A percentile compares a stretch with the other conserved stretches of the same genome.
These are phyloP conservation scores for Dendrophyllia cribrosa DNA, from an alignment of 64 coral and sea anemone genomes.

Conservation along the genomic window DNA sequence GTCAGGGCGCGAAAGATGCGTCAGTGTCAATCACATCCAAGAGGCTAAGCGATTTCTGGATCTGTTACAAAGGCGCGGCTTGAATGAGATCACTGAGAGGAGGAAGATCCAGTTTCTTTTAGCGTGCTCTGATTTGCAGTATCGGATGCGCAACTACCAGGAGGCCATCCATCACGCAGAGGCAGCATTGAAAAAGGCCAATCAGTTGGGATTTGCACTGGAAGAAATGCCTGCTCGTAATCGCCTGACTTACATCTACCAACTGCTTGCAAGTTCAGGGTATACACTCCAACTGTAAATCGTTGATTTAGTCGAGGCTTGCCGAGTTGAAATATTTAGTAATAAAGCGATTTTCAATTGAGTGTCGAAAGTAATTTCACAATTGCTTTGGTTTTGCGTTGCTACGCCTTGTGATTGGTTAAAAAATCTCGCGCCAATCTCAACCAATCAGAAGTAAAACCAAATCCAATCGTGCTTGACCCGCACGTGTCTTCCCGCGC, in stretches of 20 bases:
- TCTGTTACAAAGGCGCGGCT: not conserved
- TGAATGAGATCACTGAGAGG: constrained; percentile 7
- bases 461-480: no score
- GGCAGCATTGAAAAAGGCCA: not conserved
- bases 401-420: no score
- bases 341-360: no score
- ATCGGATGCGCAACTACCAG: not conserved
- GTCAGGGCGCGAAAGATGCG: constrained; percentile 37
- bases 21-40: not conserved
- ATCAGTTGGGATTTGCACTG: constrained; percentile 3
- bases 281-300: no score
- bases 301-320: no score
- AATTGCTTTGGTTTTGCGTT: no score
- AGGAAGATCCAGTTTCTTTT: constrained; percentile 33
- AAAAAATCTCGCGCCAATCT: no score
- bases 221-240: constrained; percentile 1
- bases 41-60: constrained; percentile 28
- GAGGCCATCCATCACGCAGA: not conserved
- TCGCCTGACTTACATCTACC: not conserved
- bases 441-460: no score
- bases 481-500: no score
- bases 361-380: no score
- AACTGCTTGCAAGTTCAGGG: not conserved
- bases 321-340: no score
- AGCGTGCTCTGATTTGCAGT: constrained; percentile 30